Evolutionary conservation across 1,140 invertebrate species (phyloP).

Genomic region (Archivesica marissinica): DNA sequence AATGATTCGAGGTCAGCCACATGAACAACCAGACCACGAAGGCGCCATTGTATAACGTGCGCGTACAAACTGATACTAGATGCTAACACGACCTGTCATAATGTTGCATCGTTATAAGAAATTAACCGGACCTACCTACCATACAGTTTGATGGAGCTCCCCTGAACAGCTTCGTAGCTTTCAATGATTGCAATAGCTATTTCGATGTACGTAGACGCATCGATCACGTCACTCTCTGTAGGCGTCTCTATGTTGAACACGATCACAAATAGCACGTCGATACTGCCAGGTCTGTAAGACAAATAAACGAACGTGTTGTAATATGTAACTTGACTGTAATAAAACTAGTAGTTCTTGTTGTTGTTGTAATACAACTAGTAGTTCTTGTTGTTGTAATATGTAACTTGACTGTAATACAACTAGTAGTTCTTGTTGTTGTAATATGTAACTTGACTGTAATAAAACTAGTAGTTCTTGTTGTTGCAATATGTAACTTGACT

Average conservation of each 20-base stretch:
- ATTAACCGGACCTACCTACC: neutral
- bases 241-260: neutral
- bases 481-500: too few species aligned
- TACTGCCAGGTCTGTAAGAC: constrained; percentile 20
- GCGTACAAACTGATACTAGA: too few species aligned
- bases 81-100: too few species aligned
- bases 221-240: neutral
- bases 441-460: too few species aligned
- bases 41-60: too few species aligned
- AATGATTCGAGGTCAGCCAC: too few species aligned
- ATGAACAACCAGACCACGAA: too few species aligned
- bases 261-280: constrained; percentile 2
- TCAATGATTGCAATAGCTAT: neutral
- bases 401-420: too few species aligned
- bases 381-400: neutral
- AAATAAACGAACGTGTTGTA: neutral
- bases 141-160: neutral
- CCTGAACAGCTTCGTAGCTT: neutral
- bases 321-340: too few species aligned
- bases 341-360: too few species aligned
- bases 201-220: neutral
- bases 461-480: too few species aligned
- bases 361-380: neutral
- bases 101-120: neutral
- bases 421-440: too few species aligned